Conservation (phyloP, 2,888 invertebrate genomes). For the Torymus tubicola region DNA sequence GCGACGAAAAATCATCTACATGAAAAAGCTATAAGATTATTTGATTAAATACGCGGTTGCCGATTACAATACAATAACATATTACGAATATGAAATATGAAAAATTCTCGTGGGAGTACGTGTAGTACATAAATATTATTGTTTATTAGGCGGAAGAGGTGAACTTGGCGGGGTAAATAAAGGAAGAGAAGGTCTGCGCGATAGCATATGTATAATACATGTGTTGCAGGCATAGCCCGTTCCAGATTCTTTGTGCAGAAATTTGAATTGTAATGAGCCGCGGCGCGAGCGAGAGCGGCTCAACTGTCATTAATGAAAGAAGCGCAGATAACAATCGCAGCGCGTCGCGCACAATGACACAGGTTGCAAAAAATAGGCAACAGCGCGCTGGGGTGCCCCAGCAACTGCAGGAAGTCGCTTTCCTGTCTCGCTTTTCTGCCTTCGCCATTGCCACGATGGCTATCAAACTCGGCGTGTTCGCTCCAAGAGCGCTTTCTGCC, state of each 20-base stretch:
- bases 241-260: neutral
- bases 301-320: constrained; percentile 29
- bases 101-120: too few species aligned
- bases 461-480: neutral
- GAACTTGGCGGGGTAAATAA: too few species aligned
- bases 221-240: constrained; percentile 9
- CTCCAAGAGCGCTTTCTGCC: too few species aligned
- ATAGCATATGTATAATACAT: constrained; percentile 14
- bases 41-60: too few species aligned
- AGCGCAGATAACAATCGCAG: constrained; percentile 12
- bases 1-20: too few species aligned
- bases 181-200: too few species aligned
- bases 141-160: too few species aligned
- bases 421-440: constrained; percentile 12
- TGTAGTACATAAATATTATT: too few species aligned
- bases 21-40: too few species aligned
- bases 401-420: constrained; percentile 37
- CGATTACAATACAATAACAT: too few species aligned
- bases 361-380: constrained; percentile 16
- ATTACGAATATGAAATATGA: too few species aligned
- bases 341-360: neutral
- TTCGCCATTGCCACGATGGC: neutral
- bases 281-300: neutral
- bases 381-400: neutral
- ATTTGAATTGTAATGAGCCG: constrained; percentile 14